phyloP scores from a whole-genome alignment of 2,888 invertebrate genomes.

The Lottia gigantea region DNA sequence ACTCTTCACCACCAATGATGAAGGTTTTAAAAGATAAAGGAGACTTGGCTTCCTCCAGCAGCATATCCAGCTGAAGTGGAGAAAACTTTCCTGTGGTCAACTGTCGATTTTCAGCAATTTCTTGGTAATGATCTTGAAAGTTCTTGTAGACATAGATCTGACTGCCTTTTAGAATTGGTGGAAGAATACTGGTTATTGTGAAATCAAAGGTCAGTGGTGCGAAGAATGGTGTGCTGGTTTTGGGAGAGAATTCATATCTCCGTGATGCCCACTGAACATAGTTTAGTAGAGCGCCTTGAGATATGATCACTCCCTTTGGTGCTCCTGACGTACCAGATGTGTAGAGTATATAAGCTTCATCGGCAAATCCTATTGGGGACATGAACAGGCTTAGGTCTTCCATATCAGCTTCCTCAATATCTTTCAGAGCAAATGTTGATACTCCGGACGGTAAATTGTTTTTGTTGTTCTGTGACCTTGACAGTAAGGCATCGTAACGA shows the following conservation, averaged over 20 bases:
- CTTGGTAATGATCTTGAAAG: neutral
- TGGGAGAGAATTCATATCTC: neutral
- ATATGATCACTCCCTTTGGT: slow-evolving; percentile 13
- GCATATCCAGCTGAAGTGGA: neutral
- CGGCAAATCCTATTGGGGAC: neutral
- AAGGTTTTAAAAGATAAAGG: neutral
- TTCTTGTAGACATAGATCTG: neutral
- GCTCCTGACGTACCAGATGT: slow-evolving; percentile 13
- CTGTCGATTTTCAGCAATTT: neutral
- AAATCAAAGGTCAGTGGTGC: neutral
- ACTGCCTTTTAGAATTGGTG: neutral
- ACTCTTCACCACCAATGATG: slow-evolving; percentile 1
- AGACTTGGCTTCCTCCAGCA: neutral
- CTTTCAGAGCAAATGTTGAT: neutral
- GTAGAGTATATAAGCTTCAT: slow-evolving; percentile 5
- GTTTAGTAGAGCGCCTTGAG: neutral
- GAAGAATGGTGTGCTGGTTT: neutral
- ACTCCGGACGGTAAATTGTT: neutral
- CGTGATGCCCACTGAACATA: neutral
- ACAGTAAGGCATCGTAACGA: neutral
- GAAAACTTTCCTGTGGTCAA: neutral
- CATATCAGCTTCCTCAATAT: neutral
- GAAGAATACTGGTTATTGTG: neutral
- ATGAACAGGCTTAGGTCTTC: neutral
- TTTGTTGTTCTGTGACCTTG: neutral